phyloP scores from a whole-genome alignment of 2,888 invertebrate species.

The Aelia acuminata region DNA sequence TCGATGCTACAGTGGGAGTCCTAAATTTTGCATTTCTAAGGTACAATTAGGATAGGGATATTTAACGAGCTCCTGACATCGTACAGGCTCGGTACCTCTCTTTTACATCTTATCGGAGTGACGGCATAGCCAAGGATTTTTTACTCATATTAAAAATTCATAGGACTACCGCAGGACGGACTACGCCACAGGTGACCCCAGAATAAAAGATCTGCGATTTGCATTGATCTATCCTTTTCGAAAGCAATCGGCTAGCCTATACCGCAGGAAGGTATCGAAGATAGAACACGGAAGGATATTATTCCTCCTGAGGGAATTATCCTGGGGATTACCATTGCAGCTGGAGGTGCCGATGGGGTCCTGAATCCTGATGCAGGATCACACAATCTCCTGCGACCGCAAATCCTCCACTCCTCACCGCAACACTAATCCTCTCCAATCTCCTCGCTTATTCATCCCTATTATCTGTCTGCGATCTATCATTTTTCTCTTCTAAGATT shows the following conservation, averaged over 20 bases:
- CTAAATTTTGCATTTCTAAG: no score
- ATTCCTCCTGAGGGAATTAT: neutral
- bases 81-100: no score
- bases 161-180: no score
- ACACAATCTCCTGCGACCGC: neutral
- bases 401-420: neutral
- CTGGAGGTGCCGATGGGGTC: neutral
- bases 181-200: no score
- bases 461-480: neutral
- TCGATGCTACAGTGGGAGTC: no score
- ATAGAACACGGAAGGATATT: neutral
- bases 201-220: neutral
- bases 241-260: neutral
- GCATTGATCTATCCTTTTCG: neutral
- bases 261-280: neutral
- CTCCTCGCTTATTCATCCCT: neutral
- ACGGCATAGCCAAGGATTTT: no score
- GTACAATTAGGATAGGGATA: no score
- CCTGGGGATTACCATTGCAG: neutral
- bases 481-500: neutral
- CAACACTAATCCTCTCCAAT: neutral
- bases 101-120: no score
- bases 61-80: no score
- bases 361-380: neutral
- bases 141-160: no score